These are phyloP conservation scores for Drosophila falleni DNA, from an alignment of 2,888 invertebrate genomes.

Conservation along the genomic window DNA sequence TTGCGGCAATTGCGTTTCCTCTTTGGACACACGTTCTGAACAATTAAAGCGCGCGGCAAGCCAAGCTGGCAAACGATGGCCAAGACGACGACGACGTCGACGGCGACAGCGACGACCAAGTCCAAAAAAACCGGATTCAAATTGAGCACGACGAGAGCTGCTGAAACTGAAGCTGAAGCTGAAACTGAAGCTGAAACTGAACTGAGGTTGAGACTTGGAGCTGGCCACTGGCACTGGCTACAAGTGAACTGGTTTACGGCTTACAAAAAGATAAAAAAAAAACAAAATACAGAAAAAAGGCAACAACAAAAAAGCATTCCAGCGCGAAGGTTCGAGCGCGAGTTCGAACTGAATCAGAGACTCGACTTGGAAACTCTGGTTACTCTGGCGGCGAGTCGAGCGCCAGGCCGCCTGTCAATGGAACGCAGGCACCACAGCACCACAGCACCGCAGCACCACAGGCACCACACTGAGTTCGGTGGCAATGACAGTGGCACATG, in stretches of 20 bases:
- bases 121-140: conserved; percentile 80
- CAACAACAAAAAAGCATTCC: conserved; percentile 61
- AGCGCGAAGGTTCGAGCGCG: conserved; percentile 70
- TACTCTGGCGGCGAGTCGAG: conserved; percentile 38
- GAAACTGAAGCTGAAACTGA: conserved; percentile 15
- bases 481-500: conserved; percentile 86
- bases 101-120: conserved; percentile 48
- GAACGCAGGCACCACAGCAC: conserved; percentile 41
- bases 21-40: conserved; percentile 81
- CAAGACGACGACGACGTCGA: conserved; percentile 34
- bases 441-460: conserved; percentile 39
- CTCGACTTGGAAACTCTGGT: conserved; percentile 10
- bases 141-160: conserved; percentile 71
- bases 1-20: conserved; percentile 82
- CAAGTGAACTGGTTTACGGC: conserved; percentile 80
- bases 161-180: conserved; percentile 54
- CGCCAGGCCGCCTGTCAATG: conserved; percentile 67
- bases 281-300: conserved; percentile 23
- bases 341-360: conserved; percentile 36
- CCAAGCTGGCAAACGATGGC: conserved; percentile 61
- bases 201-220: conserved; percentile 32
- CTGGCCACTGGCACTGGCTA: conserved; percentile 80
- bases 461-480: conserved; percentile 86
- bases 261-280: conserved; percentile 30
- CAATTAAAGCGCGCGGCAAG: conserved; percentile 75